A percentile compares a stretch with the other conserved stretches of the same genome.
phyloP scores from a whole-genome alignment of 2,113 vertebrate genomes.

The Triplophysa tibetana region DNA sequence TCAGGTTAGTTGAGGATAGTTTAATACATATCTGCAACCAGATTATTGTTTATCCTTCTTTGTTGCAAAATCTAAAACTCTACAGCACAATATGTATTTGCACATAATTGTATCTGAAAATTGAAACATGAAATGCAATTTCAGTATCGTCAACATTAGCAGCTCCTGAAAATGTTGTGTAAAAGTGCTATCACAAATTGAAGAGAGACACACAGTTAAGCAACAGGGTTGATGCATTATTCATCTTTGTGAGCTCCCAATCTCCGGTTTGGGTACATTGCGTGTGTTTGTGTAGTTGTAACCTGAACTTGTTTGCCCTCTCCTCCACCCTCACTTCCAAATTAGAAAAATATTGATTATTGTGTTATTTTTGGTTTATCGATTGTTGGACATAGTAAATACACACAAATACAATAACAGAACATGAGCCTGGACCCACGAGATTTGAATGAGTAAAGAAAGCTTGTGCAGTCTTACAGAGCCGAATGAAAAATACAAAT shows the following conservation, averaged over 20 bases:
- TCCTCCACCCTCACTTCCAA: neutral
- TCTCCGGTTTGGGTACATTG: slow-evolving; percentile 29
- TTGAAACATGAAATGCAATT: too few relatives aligned
- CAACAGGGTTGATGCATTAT: slow-evolving; percentile 31
- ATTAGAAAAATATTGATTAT: slow-evolving; percentile 41
- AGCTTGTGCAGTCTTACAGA: neutral
- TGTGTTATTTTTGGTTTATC: slow-evolving; percentile 27
- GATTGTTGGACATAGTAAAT: slow-evolving; percentile 35
- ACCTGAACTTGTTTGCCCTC: slow-evolving; percentile 18
- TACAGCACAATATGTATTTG: too few relatives aligned
- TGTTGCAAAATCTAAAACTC: neutral
- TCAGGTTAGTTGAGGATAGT: neutral
- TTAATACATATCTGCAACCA: neutral
- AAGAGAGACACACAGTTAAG: neutral
- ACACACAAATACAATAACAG: slow-evolving; percentile 27
- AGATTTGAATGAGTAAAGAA: slow-evolving; percentile 9
- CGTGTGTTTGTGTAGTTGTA: slow-evolving; percentile 20
- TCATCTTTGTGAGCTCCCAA: slow-evolving; percentile 20
- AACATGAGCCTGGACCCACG: slow-evolving; percentile 17
- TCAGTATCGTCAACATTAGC: neutral
- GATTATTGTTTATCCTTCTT: too few relatives aligned
- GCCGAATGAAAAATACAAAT: neutral
- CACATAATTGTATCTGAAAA: too few relatives aligned
- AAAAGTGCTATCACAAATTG: neutral
- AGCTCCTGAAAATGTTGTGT: neutral